These are phyloP conservation scores for Aspidiotus rigidus DNA, from an alignment of 2,888 invertebrate genomes.

Conservation along the genomic window DNA sequence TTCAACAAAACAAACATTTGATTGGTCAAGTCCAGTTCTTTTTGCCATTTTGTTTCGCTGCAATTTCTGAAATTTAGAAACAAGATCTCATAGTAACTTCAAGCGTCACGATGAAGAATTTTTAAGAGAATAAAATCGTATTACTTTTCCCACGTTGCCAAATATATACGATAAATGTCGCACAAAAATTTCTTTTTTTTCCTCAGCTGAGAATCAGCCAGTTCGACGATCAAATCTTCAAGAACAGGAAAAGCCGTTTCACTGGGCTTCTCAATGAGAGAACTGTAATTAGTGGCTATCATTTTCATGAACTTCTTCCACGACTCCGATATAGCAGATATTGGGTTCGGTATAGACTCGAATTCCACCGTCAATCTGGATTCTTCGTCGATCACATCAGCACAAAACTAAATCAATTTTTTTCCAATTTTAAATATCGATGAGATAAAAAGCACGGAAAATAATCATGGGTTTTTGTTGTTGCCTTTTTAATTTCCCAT, in stretches of 20 bases:
- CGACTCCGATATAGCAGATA: constrained; percentile 15
- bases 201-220: constrained; percentile 5
- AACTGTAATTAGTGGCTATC: constrained; percentile 16
- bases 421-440: not conserved
- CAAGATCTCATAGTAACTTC: no score
- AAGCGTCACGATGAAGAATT: not conserved
- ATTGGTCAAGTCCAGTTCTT: constrained; percentile 12
- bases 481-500: no score
- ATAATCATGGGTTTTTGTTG: not conserved
- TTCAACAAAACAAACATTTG: constrained; percentile 22
- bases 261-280: constrained; percentile 6
- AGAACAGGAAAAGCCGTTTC: constrained; percentile 19
- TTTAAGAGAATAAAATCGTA: not conserved
- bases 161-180: constrained; percentile 29
- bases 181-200: constrained; percentile 26
- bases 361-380: constrained; percentile 18
- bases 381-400: constrained; percentile 25
- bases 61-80: constrained; percentile 13
- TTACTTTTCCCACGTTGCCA: constrained; percentile 21
- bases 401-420: constrained; percentile 17
- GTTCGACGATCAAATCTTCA: constrained; percentile 7
- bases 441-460: not conserved
- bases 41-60: constrained; percentile 23
- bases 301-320: constrained; percentile 30
- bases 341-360: constrained; percentile 14